These are phyloP conservation scores for Champsocephalus esox DNA, from an alignment of 2,797 vertebrate species.

Conservation along the genomic window DNA sequence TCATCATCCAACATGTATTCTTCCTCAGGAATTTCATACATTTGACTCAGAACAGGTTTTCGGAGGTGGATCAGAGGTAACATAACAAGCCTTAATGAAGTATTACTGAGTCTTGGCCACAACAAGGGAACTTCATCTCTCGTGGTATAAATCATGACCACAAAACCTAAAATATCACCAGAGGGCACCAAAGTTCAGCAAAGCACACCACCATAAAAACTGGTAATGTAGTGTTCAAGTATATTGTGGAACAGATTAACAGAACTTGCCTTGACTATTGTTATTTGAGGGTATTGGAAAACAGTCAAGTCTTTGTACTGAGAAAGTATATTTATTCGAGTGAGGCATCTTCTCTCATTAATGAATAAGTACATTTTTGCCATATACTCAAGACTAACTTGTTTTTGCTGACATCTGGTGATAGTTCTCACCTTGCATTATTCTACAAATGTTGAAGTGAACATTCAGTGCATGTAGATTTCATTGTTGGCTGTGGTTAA, in stretches of 20 bases:
- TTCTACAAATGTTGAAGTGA: not conserved
- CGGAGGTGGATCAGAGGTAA: not conserved
- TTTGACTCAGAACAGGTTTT: conserved; percentile 1
- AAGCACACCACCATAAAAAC: not conserved
- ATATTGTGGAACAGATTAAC: not conserved
- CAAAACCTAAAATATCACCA: conserved; percentile 11
- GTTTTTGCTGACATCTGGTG: conserved; percentile 5
- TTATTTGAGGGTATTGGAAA: not conserved
- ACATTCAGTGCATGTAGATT: not conserved
- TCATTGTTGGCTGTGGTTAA: not conserved
- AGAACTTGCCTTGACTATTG: not conserved
- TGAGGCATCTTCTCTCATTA: not conserved
- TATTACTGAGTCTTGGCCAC: not conserved
- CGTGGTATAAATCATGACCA: conserved; percentile 14
- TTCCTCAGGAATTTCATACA: not conserved
- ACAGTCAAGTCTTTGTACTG: not conserved
- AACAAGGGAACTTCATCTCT: conserved; percentile 1
- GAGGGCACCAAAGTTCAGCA: conserved; percentile 16
- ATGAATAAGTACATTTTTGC: not conserved
- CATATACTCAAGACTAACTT: not conserved
- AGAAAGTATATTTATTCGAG: not conserved
- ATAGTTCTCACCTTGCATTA: not conserved
- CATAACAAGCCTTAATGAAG: not conserved
- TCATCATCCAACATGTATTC: not conserved
- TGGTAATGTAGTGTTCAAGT: not conserved